Evolutionary conservation across 2,888 invertebrate species (phyloP).

Genomic region (Alitta virens): DNA sequence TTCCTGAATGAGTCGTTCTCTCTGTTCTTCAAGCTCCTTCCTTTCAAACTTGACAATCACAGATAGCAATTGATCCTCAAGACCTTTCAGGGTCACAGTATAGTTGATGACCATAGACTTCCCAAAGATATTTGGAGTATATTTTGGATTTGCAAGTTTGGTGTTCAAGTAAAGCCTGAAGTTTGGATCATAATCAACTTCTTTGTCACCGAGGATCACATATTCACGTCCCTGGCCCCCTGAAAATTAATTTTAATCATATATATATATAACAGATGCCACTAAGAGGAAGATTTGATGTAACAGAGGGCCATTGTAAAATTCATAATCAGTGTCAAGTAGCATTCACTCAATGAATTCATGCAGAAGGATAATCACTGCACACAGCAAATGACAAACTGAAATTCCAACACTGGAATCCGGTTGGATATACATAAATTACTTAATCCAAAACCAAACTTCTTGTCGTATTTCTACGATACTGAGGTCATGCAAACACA

Average conservation of each 20-base stretch:
- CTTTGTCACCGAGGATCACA: conserved; percentile 81
- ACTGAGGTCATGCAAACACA: too few species aligned
- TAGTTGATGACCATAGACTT: conserved; percentile 88
- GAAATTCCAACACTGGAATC: too few species aligned
- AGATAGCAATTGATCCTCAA: conserved; percentile 86
- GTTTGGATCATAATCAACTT: conserved; percentile 84
- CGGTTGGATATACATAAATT: too few species aligned
- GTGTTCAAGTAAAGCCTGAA: conserved; percentile 88
- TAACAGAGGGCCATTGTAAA: too few species aligned
- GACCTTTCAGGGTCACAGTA: conserved; percentile 81
- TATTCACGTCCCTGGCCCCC: conserved; percentile 74
- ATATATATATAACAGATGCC: neutral
- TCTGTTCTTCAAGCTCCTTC: conserved; percentile 82
- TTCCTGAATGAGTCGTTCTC: conserved; percentile 78
- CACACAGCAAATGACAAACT: too few species aligned
- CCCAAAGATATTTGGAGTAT: conserved; percentile 82
- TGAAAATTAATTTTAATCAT: conserved; percentile 34
- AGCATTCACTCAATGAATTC: too few species aligned
- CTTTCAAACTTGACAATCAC: conserved; percentile 86
- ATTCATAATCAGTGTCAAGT: too few species aligned
- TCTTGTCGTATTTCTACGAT: too few species aligned
- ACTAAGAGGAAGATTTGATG: too few species aligned
- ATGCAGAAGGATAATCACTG: too few species aligned
- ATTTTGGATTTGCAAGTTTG: conserved; percentile 82
- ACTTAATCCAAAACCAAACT: too few species aligned